Percentiles rank a stretch among this genome's conserved stretches.
Evolutionary conservation across 2,797 vertebrate species (phyloP).

Genomic region (Phrynocephalus forsythii): DNA sequence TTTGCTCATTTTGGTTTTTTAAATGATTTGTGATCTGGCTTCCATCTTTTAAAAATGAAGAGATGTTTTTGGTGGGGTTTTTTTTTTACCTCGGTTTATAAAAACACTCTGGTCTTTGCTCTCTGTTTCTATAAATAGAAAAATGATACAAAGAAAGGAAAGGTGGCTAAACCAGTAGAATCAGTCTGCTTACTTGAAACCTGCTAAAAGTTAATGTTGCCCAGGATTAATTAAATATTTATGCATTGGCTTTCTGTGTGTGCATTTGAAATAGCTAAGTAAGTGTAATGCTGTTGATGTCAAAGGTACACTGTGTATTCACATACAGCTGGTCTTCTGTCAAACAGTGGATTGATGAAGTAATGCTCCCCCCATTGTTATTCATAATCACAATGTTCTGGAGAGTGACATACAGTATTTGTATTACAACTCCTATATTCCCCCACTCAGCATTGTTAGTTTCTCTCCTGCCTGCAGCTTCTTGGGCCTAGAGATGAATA

Average conservation of each 20-base stretch:
- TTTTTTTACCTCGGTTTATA: not conserved
- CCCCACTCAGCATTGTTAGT: no score
- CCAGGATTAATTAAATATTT: not conserved
- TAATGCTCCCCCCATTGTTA: not conserved
- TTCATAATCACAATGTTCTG: no score
- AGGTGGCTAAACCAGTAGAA: not conserved
- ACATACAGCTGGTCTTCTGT: not conserved
- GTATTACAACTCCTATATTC: no score
- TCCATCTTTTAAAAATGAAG: not conserved
- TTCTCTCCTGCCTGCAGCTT: no score
- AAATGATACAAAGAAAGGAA: not conserved
- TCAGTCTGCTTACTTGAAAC: not conserved
- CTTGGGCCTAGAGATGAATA: no score
- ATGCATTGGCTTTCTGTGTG: not conserved
- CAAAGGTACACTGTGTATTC: not conserved
- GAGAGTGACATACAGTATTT: no score
- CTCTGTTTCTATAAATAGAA: not conserved
- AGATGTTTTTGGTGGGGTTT: not conserved
- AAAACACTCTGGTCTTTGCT: not conserved
- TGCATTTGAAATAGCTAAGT: not conserved
- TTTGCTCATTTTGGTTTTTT: not conserved
- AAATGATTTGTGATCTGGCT: not conserved
- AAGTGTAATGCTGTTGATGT: not conserved
- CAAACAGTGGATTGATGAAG: not conserved
- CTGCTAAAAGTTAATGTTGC: not conserved